A percentile compares a stretch with the other conserved stretches of the same genome.
These are phyloP conservation scores for Cetoscarus ocellatus DNA, from an alignment of 2,797 vertebrate genomes.

Conservation along the genomic window DNA sequence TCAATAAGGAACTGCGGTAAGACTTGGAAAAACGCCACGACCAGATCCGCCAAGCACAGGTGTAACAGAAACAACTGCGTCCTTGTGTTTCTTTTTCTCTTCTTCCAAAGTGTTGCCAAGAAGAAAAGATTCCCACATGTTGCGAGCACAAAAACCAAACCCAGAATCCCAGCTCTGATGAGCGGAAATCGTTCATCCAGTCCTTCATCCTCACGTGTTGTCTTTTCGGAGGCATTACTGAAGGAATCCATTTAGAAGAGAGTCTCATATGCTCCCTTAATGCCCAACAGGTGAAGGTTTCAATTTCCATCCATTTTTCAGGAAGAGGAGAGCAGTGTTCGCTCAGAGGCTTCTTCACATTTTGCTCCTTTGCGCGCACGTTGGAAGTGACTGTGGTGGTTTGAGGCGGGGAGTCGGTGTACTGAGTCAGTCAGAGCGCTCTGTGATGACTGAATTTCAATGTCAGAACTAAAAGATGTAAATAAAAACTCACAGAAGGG, in stretches of 20 bases:
- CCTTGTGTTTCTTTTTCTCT: slow-evolving; percentile 86
- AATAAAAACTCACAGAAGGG: neutral
- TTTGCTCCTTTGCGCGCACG: slow-evolving; percentile 11
- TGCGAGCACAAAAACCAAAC: slow-evolving; percentile 86
- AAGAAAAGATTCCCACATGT: slow-evolving; percentile 88
- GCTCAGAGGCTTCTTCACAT: slow-evolving; percentile 1
- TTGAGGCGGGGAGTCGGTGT: neutral
- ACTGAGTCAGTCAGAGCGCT: neutral
- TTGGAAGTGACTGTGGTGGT: neutral
- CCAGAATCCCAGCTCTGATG: slow-evolving; percentile 85
- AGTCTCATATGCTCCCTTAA: neutral
- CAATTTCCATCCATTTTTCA: neutral
- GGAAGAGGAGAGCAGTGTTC: too few relatives aligned
- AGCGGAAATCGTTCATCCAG: slow-evolving; percentile 55
- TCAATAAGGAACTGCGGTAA: slow-evolving; percentile 92
- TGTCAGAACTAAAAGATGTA: neutral
- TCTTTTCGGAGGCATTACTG: slow-evolving; percentile 21
- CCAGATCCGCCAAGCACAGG: slow-evolving; percentile 88
- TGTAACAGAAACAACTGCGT: slow-evolving; percentile 91
- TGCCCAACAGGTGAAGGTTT: neutral
- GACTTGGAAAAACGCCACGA: slow-evolving; percentile 91
- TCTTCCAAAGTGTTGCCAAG: slow-evolving; percentile 86
- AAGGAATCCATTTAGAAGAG: slow-evolving; percentile 36
- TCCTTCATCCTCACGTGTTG: neutral
- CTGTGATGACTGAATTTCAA: neutral